These are phyloP conservation scores for Smithornis capensis DNA, from an alignment of 2,113 vertebrate genomes.

Conservation along the genomic window DNA sequence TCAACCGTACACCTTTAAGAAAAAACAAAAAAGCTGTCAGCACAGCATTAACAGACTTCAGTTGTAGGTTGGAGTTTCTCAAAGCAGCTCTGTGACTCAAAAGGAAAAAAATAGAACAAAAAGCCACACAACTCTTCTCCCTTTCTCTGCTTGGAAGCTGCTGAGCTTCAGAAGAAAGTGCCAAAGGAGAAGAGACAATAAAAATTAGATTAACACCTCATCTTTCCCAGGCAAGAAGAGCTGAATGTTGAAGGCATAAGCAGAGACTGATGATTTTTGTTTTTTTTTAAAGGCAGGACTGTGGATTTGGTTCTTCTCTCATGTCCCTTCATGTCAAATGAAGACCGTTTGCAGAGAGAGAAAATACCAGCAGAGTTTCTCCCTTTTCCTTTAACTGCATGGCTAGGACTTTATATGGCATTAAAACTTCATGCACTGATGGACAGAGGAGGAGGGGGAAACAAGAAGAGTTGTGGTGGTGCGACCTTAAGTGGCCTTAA, in stretches of 20 bases:
- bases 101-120: neutral
- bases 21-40: conserved; percentile 54
- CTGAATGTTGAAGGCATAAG: conserved; percentile 70
- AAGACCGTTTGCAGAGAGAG: conserved; percentile 75
- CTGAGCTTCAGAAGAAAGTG: conserved; percentile 53
- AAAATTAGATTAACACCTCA: conserved; percentile 54
- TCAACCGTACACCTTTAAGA: conserved; percentile 60
- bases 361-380: conserved; percentile 76
- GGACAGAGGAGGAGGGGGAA: conserved; percentile 61
- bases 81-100: conserved; percentile 47
- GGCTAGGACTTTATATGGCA: conserved; percentile 73
- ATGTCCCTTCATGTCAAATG: conserved; percentile 57
- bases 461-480: conserved; percentile 34
- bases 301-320: conserved; percentile 59
- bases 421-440: conserved; percentile 84
- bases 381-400: conserved; percentile 76
- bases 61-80: conserved; percentile 33
- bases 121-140: conserved; percentile 12
- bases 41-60: conserved; percentile 40
- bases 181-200: conserved; percentile 54
- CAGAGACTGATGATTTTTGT: conserved; percentile 51
- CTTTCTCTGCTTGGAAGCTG: conserved; percentile 27
- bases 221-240: conserved; percentile 65
- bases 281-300: conserved; percentile 42
- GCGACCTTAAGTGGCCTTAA: neutral